A percentile compares a stretch with the other conserved stretches of the same genome.
phyloP scores from a whole-genome alignment of 2,888 invertebrate species.

The Himalopsyche anomala region DNA sequence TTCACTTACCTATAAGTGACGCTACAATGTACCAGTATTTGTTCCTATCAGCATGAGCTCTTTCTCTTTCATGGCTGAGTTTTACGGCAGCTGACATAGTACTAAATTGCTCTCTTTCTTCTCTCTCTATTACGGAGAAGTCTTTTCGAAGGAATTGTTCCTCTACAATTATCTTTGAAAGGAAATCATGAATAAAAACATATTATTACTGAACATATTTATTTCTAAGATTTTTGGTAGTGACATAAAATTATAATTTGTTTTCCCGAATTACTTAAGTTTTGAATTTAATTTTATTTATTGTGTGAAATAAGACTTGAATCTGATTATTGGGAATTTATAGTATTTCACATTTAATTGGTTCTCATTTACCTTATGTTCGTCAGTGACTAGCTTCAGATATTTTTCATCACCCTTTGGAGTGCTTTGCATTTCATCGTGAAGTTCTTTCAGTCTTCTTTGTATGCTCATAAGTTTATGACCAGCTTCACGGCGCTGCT shows the following conservation, averaged over 20 bases:
- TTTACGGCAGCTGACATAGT: slow-evolving; percentile 85
- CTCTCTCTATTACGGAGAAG: slow-evolving; percentile 82
- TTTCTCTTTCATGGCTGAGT: slow-evolving; percentile 89
- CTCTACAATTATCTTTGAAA: slow-evolving; percentile 74
- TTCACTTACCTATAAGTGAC: slow-evolving; percentile 77
- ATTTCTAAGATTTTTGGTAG: too few relatives aligned
- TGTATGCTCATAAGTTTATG: slow-evolving; percentile 79
- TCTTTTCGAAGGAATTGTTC: slow-evolving; percentile 80
- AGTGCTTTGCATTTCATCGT: slow-evolving; percentile 85
- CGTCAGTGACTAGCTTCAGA: slow-evolving; percentile 84
- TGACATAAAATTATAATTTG: too few relatives aligned
- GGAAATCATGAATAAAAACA: slow-evolving; percentile 43
- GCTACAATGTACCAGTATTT: slow-evolving; percentile 90
- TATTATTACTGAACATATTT: not conserved
- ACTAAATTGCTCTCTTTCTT: slow-evolving; percentile 86
- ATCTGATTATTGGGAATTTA: too few relatives aligned
- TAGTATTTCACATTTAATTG: not conserved
- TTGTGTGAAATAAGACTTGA: too few relatives aligned
- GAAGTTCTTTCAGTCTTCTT: slow-evolving; percentile 82
- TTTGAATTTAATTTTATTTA: too few relatives aligned
- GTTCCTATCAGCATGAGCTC: slow-evolving; percentile 87
- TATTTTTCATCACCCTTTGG: slow-evolving; percentile 87
- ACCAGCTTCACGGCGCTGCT: slow-evolving; percentile 80
- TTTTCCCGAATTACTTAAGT: too few relatives aligned
- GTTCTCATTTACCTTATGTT: slow-evolving; percentile 75